Percentiles rank a stretch among this genome's conserved stretches.
phyloP scores from a whole-genome alignment of 2,888 invertebrate species.

The Athripsodes cinereus region DNA sequence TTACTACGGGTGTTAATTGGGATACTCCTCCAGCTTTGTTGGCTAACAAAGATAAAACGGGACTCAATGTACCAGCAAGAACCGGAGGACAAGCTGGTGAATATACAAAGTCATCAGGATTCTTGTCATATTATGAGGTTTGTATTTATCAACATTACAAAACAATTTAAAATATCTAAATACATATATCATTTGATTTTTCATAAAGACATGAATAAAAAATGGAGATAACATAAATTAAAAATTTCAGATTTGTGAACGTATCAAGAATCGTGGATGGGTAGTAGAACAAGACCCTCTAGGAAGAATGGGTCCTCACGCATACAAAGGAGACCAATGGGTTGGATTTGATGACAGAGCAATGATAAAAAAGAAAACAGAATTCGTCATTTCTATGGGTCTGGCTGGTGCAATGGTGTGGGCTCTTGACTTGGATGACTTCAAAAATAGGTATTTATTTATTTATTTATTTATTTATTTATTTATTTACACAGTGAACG shows the following conservation, averaged over 20 bases:
- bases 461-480: not conserved
- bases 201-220: too few species aligned
- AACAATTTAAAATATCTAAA: too few species aligned
- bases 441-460: constrained; percentile 52
- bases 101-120: constrained; percentile 78
- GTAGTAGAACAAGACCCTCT: constrained; percentile 71
- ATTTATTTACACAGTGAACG: too few species aligned
- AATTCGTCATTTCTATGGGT: constrained; percentile 67
- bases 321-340: constrained; percentile 85
- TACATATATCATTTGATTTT: not conserved
- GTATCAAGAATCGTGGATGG: constrained; percentile 72
- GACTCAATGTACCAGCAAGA: constrained; percentile 69
- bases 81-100: constrained; percentile 80
- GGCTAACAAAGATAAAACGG: constrained; percentile 53
- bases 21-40: constrained; percentile 34
- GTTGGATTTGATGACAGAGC: constrained; percentile 82
- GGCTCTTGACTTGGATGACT: constrained; percentile 87
- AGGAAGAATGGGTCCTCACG: constrained; percentile 80
- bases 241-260: constrained; percentile 73
- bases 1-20: constrained; percentile 48
- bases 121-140: constrained; percentile 83
- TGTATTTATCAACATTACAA: too few species aligned
- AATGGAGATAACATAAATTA: too few species aligned
- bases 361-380: constrained; percentile 73
- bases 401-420: constrained; percentile 88